Conservation (phyloP, 2,797 vertebrate species). For the Pampus argenteus region DNA sequence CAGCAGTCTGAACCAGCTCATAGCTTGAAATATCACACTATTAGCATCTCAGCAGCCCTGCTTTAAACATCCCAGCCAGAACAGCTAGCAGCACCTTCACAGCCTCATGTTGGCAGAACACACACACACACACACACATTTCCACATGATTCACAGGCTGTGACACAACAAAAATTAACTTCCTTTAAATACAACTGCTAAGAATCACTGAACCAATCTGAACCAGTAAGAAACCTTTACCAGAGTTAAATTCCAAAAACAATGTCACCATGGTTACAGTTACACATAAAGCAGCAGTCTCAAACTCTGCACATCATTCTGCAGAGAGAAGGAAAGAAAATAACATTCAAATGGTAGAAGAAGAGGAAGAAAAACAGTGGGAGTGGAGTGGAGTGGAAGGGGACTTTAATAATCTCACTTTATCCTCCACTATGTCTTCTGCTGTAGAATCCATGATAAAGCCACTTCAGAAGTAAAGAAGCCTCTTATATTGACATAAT, state of each 20-base stretch:
- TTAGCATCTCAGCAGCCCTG: constrained; percentile 5
- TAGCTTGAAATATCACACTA: constrained; percentile 15
- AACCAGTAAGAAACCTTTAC: too few species aligned
- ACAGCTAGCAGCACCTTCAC: neutral
- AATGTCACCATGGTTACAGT: neutral
- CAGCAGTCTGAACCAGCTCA: constrained; percentile 9
- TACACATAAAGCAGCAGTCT: neutral
- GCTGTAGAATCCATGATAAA: too few species aligned
- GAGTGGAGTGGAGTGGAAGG: too few species aligned
- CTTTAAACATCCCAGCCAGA: constrained; percentile 11
- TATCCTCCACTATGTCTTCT: too few species aligned
- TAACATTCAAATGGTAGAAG: too few species aligned
- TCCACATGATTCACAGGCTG: neutral
- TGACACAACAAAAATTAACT: neutral
- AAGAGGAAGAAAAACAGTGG: too few species aligned
- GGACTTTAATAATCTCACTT: too few species aligned
- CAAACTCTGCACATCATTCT: too few species aligned
- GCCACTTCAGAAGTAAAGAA: too few species aligned
- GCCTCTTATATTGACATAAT: too few species aligned
- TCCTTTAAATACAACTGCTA: neutral
- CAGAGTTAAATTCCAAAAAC: neutral
- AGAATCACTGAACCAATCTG: neutral
- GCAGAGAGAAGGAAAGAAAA: too few species aligned
- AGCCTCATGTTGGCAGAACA: constrained; percentile 7
- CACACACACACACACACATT: too few species aligned